These are phyloP conservation scores for Deroplatys truncata DNA, from an alignment of 2,888 invertebrate species.

Conservation along the genomic window DNA sequence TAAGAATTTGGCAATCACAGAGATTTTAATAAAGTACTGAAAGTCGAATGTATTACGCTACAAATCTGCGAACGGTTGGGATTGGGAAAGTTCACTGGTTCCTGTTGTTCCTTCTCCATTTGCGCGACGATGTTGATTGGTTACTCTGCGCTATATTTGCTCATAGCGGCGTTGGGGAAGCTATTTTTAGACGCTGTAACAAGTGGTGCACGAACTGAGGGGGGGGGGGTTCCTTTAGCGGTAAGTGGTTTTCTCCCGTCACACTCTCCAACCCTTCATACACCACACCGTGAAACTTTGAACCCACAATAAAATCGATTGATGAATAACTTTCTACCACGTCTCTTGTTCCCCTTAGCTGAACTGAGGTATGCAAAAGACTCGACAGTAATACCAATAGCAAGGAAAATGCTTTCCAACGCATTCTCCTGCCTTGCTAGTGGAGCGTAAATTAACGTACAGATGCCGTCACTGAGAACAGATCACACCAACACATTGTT, in stretches of 20 bases:
- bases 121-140: not conserved
- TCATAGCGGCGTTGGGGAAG: not conserved
- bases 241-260: not conserved
- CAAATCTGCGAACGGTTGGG: too few species aligned
- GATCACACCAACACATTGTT: too few species aligned
- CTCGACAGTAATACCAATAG: too few species aligned
- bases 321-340: not conserved
- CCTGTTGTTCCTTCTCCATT: not conserved
- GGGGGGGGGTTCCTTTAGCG: not conserved
- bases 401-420: too few species aligned
- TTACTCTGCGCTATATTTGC: not conserved
- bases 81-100: too few species aligned
- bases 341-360: not conserved
- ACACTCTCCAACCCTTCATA: not conserved
- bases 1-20: too few species aligned
- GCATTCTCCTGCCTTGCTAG: too few species aligned
- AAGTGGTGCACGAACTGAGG: not conserved
- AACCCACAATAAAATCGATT: constrained; percentile 2
- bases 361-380: too few species aligned
- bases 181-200: constrained; percentile 7
- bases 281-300: not conserved
- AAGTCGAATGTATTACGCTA: too few species aligned
- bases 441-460: too few species aligned
- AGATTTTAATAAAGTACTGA: too few species aligned
- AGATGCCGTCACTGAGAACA: too few species aligned